phyloP scores from a whole-genome alignment of 2,113 vertebrate species.

The Indicator maculatus region DNA sequence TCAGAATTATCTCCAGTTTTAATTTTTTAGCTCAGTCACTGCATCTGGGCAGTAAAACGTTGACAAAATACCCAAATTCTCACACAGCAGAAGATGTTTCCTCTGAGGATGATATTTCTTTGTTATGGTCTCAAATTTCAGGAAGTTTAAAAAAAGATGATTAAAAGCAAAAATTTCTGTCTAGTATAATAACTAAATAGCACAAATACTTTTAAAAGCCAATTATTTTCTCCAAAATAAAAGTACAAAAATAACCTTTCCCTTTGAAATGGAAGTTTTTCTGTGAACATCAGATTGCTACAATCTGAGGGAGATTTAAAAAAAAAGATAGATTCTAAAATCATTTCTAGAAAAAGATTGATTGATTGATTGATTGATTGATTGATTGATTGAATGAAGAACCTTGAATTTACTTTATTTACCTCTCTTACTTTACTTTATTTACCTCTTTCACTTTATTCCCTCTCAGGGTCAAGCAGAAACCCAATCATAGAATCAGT shows the following conservation, averaged over 20 bases:
- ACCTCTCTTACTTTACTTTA: no score
- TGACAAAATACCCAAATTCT: background rate
- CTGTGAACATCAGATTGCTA: background rate
- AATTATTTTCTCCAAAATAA: background rate
- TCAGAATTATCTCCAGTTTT: background rate
- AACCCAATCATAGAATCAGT: background rate
- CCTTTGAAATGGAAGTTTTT: background rate
- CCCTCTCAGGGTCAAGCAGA: background rate
- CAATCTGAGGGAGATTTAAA: background rate
- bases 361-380: background rate
- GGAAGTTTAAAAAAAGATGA: background rate
- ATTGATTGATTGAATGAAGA: background rate
- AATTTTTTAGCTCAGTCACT: background rate
- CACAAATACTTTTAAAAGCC: background rate
- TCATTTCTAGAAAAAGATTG: background rate
- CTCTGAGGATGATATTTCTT: background rate
- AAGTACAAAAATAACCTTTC: background rate
- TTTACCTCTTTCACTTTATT: background rate
- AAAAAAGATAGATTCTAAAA: fast-evolving
- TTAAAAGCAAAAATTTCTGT: background rate
- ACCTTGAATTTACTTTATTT: no score
- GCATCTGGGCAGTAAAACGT: background rate
- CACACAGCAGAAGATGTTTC: fast-evolving
- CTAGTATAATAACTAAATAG: background rate
- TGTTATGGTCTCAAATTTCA: background rate